Evolutionary conservation across 2,113 vertebrate species (phyloP), one percentile per base, ranked within the genome.

Genomic region (Trichechus manatus): DNA sequence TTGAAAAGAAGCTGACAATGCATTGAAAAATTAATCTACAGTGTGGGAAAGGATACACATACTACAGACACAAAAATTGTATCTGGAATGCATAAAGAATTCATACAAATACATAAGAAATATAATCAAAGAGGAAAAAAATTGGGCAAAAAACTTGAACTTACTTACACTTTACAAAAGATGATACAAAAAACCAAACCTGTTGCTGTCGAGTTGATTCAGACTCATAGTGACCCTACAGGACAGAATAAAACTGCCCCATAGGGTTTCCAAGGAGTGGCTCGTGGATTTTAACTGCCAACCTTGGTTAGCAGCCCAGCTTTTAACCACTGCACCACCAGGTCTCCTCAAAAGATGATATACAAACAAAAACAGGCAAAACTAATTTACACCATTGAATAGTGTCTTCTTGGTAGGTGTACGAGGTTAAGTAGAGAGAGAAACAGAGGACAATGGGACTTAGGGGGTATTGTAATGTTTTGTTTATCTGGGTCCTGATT

Each of bases 81-180:
- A 7, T 27, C 10, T 2, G 39, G 2, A 36, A 78, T 56, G 1
- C 23, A 61, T 50, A 53, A 87, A 88, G 5, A 5, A n/a, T 29
- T 87, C 74, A 70, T 44, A 39, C 6, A 92, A 56, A 88, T 39
- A 59, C 33, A 5, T 92, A 61, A 66, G 50, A 36, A 4, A 53
- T 3, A 39, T n/a, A 33, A 63, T 0, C 0, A 4, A 4, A 22
- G 1, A 64, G 39, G 10, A 9, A 47, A 68, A 42, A 44, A 44
- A 66, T 25, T 53, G 10, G 5, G 1, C 33, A 78, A 53, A 39
- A 80, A 33, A 23, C 2, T 36, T 50, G 15, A 63, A 64, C 33
- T 31, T 31, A 14, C 0, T 29, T 31, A 14, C 0, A 85, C 27
- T 81, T 77, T 80, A 47, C 8, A 81, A 80, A 86, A 50, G 6